Percentiles rank a stretch among this genome's conserved stretches.
Conservation (phyloP, 92 coral and sea anemone species). For the Phenganax subtilis region DNA sequence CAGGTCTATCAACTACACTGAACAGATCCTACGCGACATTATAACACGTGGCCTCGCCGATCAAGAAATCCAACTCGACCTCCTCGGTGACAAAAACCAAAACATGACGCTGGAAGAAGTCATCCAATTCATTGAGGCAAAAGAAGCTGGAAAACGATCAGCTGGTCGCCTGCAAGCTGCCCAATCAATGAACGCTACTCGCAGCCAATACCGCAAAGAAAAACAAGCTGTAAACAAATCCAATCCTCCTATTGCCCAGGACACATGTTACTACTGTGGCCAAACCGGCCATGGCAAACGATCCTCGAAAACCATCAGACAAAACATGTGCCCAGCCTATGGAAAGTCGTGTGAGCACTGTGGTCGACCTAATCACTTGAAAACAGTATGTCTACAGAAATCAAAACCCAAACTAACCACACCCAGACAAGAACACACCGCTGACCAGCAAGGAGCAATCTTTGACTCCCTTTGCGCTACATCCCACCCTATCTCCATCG, state of each 20-base stretch:
- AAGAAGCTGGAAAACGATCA: slow-evolving; percentile 30
- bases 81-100: slow-evolving; percentile 37
- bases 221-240: slow-evolving; percentile 7
- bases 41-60: slow-evolving; percentile 20
- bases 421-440: not conserved
- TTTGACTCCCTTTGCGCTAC: slow-evolving; percentile 53
- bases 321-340: slow-evolving; percentile 50
- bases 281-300: slow-evolving; percentile 53
- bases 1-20: slow-evolving; percentile 13
- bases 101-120: slow-evolving; percentile 32
- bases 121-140: slow-evolving; percentile 29
- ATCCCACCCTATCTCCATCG: slow-evolving; percentile 39
- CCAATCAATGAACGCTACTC: slow-evolving; percentile 22
- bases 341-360: slow-evolving; percentile 50
- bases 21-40: slow-evolving; percentile 26
- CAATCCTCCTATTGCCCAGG: not conserved
- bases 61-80: slow-evolving; percentile 40
- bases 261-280: slow-evolving; percentile 44
- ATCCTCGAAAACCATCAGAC: slow-evolving; percentile 36
- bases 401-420: slow-evolving; percentile 28
- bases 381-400: slow-evolving; percentile 48
- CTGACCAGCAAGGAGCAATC: slow-evolving; percentile 45
- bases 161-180: slow-evolving; percentile 28
- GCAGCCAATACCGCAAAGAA: slow-evolving; percentile 27
- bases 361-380: slow-evolving; percentile 45